A percentile compares a stretch with the other conserved stretches of the same genome.
Conservation (phyloP, 2,888 invertebrate species). For the Epirrhoe alternata region DNA sequence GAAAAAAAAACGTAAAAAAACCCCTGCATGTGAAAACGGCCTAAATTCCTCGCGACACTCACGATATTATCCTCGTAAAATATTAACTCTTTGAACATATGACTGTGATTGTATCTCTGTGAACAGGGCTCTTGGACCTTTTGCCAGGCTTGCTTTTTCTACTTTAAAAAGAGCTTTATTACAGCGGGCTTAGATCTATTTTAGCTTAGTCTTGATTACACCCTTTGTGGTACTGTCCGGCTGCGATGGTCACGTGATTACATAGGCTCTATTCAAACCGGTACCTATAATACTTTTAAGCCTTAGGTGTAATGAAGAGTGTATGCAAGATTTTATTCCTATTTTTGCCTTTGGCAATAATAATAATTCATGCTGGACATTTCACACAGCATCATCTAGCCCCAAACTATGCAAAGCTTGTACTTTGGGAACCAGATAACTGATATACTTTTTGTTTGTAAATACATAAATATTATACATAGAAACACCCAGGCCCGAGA, state of each 20-base stretch:
- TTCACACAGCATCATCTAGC: no score
- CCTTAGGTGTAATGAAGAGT: neutral
- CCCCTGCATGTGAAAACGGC: slow-evolving; percentile 22
- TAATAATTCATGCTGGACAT: no score
- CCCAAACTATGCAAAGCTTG: no score
- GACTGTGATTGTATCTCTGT: slow-evolving; percentile 37
- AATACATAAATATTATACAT: no score
- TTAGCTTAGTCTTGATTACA: neutral
- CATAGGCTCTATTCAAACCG: neutral
- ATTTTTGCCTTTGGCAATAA: no score
- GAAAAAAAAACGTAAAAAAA: neutral
- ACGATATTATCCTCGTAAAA: slow-evolving; percentile 41
- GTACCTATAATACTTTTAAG: neutral
- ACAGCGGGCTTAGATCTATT: neutral
- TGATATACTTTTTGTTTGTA: no score
- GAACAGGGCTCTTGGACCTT: slow-evolving; percentile 17
- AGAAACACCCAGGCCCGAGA: no score
- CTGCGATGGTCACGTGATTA: neutral
- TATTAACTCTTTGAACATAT: slow-evolving; percentile 41
- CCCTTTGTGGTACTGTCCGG: neutral
- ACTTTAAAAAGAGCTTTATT: neutral
- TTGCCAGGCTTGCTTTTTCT: slow-evolving; percentile 7
- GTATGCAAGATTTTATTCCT: neutral
- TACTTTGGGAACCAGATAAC: no score
- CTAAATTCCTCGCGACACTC: slow-evolving; percentile 33